Conservation (phyloP, 2,888 invertebrate genomes). For the Rhamnusium bicolor region DNA sequence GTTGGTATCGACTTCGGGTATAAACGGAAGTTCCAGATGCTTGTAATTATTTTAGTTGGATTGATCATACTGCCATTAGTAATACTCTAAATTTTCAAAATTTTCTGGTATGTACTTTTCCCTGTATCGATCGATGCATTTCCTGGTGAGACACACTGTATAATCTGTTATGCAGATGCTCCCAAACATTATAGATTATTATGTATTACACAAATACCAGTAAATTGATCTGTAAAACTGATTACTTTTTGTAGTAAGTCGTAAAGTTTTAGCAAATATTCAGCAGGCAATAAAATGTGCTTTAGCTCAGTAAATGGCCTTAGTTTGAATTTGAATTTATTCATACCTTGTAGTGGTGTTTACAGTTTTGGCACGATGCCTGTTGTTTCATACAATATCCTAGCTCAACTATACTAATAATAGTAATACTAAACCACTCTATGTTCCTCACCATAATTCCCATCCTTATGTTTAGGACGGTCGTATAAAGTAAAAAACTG, state of each 20-base stretch:
- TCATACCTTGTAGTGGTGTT: constrained; percentile 44
- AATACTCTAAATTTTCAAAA: no score
- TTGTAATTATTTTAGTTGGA: no score
- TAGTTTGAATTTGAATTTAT: constrained; percentile 42
- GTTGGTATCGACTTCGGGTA: no score
- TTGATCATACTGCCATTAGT: no score
- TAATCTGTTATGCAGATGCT: no score
- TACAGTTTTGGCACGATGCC: constrained; percentile 46
- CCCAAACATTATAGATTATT: no score
- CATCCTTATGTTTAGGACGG: neutral
- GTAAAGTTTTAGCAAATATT: neutral
- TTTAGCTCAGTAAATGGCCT: constrained; percentile 17
- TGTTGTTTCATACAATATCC: constrained; percentile 38
- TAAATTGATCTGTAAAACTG: neutral
- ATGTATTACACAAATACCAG: no score
- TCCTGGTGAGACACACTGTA: no score
- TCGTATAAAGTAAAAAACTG: neutral
- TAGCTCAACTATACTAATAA: constrained; percentile 43
- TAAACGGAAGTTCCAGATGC: no score
- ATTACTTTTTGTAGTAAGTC: neutral
- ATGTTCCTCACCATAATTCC: constrained; percentile 8
- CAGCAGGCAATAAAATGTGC: neutral
- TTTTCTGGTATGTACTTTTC: no score
- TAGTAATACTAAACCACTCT: constrained; percentile 26
- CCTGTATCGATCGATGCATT: no score